Evolutionary conservation across 2,113 vertebrate species (phyloP).

Genomic region (Loxodonta africana): DNA sequence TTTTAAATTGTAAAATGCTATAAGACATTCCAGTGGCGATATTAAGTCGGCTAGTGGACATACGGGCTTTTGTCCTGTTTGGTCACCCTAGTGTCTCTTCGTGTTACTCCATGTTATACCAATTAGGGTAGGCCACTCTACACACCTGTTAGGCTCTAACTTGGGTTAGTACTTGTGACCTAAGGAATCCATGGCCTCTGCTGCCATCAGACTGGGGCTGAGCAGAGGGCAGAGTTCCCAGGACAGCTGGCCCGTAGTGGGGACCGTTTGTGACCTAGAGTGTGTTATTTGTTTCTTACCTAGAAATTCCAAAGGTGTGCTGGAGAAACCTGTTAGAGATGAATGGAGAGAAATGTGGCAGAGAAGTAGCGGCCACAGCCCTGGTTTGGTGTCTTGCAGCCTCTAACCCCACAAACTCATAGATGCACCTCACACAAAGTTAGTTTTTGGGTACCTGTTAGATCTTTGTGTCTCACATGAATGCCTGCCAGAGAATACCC

Average conservation of each 20-base stretch:
- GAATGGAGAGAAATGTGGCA: not conserved
- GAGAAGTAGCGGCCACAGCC: not conserved
- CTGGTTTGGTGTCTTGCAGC: too few relatives aligned
- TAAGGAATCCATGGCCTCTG: not conserved
- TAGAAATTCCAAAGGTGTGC: not conserved
- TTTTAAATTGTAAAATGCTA: not conserved
- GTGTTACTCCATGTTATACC: not conserved
- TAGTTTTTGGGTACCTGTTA: not conserved
- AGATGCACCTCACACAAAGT: not conserved
- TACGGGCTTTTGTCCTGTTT: not conserved
- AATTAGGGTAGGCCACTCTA: not conserved
- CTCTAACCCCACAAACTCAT: not conserved
- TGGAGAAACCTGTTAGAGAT: not conserved
- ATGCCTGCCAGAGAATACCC: not conserved
- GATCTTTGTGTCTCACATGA: not conserved
- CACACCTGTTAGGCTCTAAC: not conserved
- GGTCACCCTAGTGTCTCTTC: not conserved
- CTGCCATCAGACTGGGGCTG: not conserved
- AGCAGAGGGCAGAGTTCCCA: not conserved
- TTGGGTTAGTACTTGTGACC: not conserved
- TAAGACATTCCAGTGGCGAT: not conserved
- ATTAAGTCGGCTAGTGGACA: not conserved
- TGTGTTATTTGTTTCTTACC: not conserved
- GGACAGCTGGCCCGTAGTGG: not conserved
- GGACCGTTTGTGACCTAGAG: not conserved